Base-by-base conservation (phyloP, 2,797 vertebrate genomes). In the Spondyliosoma cantharus region DNA sequence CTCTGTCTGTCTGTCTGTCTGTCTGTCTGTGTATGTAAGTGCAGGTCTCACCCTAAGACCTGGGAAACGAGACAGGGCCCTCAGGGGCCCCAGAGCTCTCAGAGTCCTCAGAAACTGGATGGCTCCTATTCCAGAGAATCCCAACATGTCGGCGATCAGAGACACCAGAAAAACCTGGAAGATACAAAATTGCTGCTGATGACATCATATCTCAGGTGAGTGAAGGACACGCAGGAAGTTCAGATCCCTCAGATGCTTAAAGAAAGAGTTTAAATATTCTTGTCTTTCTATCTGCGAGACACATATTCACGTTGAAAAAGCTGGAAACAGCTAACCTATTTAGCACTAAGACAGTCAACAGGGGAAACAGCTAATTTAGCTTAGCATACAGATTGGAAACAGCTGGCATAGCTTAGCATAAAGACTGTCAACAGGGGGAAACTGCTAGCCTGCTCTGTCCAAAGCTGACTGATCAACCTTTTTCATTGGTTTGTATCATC, bases 61-160 rank as follows among this genome's bases (percentile, higher is more conserved):
- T 83, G 97, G 94, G 71, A 97, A 97, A 82, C 97, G 94, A 66
- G 97, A 98, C 60, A 98, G 90, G 0, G 94, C 95, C 49, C 97
- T 95, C 79, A 98, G 92, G 0, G 97, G 96, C 17, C 96, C 94
- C 81, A 98, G 88, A 3, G 97, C 96, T 66, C 97, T 89, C 70
- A 99, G 89, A 0, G 96, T 97, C 87, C 97, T 73, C 84, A 98
- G 91, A 17, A 95, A 96, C 74, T 96, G 96, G 82, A 97, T 95
- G 78, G 95, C 88, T 76, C 96, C 96, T 56, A 97, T 90, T 68
- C 96, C 95, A 0, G 95, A 95, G 59, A 95, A 96, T 66, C 97
- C 97, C 92, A 98, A 6, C 87, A 95, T 92, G 84, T 96, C 95
- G 0, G 95, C 96, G 3, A 94, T 95, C 82, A 97, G 78, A 86